These are phyloP conservation scores for Bostrychus sinensis DNA, from an alignment of 2,113 vertebrate genomes.

Conservation along the genomic window DNA sequence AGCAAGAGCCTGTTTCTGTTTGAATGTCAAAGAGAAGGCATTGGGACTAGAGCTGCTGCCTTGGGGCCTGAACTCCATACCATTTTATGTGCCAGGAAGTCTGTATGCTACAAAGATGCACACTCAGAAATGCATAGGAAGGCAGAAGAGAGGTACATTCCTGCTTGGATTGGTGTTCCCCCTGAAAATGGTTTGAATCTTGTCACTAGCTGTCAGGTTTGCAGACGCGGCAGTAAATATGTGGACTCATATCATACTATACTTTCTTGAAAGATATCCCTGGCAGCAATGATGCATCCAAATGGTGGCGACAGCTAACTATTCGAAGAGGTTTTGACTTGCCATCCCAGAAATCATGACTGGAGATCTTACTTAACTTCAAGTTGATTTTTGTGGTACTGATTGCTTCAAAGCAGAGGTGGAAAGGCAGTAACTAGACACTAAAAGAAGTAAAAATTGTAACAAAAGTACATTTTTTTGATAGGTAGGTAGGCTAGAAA, in stretches of 20 bases:
- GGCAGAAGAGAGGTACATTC: constrained; percentile 1
- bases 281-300: neutral
- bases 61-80: constrained; percentile 15
- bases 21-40: constrained; percentile 51
- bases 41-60: constrained; percentile 14
- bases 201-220: constrained; percentile 23
- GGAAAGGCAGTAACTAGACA: no score
- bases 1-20: constrained; percentile 44
- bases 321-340: constrained; percentile 13
- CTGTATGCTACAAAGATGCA: constrained; percentile 27
- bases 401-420: constrained; percentile 5
- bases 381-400: neutral
- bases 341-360: constrained; percentile 3
- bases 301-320: constrained; percentile 14
- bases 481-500: no score
- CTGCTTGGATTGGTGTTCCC: constrained; percentile 11
- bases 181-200: constrained; percentile 6
- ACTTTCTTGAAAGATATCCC: constrained; percentile 8
- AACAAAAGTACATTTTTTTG: no score
- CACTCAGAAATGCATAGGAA: constrained; percentile 35
- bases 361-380: constrained; percentile 21
- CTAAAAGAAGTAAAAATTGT: no score
- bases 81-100: constrained; percentile 35
- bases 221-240: constrained; percentile 28
- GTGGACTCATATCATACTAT: constrained; percentile 6